Conservation (phyloP, 2,797 vertebrate genomes). For the Peromyscus attwateri region DNA sequence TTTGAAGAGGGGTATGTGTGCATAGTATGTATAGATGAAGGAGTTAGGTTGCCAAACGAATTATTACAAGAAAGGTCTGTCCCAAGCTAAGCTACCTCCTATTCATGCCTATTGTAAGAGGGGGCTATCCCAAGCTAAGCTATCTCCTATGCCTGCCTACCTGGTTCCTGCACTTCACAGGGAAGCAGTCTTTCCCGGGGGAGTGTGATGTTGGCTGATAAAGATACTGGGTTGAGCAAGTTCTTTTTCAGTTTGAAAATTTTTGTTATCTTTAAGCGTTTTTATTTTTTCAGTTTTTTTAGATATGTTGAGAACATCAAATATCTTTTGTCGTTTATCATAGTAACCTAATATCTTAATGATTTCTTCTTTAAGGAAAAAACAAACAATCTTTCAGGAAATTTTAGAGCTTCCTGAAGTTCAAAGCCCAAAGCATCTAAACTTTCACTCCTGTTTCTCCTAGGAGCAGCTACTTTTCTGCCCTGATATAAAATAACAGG, state of each 20-base stretch:
- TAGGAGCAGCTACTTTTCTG: conserved; percentile 68
- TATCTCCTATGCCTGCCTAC: neutral
- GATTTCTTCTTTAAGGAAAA: conserved; percentile 13
- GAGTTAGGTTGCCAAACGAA: neutral
- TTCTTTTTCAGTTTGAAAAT: conserved; percentile 57
- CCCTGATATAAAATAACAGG: conserved; percentile 64
- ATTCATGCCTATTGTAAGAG: neutral
- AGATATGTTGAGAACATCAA: conserved; percentile 18
- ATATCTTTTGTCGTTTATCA: conserved; percentile 41
- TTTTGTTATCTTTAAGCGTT: conserved; percentile 52
- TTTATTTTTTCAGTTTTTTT: conserved; percentile 51
- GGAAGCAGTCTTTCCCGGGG: conserved; percentile 12
- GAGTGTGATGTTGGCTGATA: conserved; percentile 1
- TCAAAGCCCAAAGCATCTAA: conserved; percentile 67
- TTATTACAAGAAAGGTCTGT: neutral
- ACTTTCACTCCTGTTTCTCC: conserved; percentile 68
- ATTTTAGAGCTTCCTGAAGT: conserved; percentile 71
- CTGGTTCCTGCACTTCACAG: conserved; percentile 6
- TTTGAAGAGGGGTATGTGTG: neutral
- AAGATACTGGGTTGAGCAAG: conserved; percentile 25
- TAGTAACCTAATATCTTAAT: conserved; percentile 37
- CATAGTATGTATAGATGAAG: neutral
- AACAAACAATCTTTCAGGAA: conserved; percentile 57
- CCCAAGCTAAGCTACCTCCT: neutral
- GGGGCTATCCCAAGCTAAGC: neutral